Evolutionary conservation across 2,888 invertebrate genomes (phyloP), one percentile per base, ranked within the genome.

Genomic region (Pyralis farinalis): DNA sequence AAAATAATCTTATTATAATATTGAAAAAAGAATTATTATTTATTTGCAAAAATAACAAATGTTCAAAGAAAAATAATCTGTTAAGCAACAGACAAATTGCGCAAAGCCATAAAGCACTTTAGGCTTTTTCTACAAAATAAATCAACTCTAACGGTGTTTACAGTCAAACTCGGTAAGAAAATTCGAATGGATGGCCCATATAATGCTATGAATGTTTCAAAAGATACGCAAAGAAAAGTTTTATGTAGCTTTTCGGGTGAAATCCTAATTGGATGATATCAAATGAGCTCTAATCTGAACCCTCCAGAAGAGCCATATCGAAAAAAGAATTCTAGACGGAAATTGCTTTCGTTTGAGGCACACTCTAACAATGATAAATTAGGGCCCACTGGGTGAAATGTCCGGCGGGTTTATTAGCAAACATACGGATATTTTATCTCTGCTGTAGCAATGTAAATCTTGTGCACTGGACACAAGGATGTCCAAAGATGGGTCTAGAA

Each of bases 361-460:
- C 65, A 60, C 63, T 71, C 65, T 75, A 78, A 78, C 77, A 81
- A 78, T 81, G 81, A 83, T 79, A 84, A 87, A 84, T 83, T 81
- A 80, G 79, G 68, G 63, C 51, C 67, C 66, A 58, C 68, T 71
- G 73, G 70, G 68, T 58, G 58, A 58, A 73, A 73, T 69, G 75
- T 75, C 75, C 75, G 65, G 58, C 56, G 60, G 64, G 71, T 80
- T 80, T 83, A 82, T 82, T 78, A 78, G 68, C 68, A 72, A 77
- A 74, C 73, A 75, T 70, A 76, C 68, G 63, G 64, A 71, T 59
- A 70, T 70, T 65, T 66, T 63, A 69, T 62, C 55, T 54, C 46
- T 50, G 53, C 47, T 63, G 34, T 55, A 53, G 63, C 62, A 69
- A 71, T 65, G 54, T 65, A 59, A 53, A 59, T 71, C 71, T 65